Base-by-base conservation (phyloP, 1,140 invertebrate species). In the Drosophila mayri region DNA sequence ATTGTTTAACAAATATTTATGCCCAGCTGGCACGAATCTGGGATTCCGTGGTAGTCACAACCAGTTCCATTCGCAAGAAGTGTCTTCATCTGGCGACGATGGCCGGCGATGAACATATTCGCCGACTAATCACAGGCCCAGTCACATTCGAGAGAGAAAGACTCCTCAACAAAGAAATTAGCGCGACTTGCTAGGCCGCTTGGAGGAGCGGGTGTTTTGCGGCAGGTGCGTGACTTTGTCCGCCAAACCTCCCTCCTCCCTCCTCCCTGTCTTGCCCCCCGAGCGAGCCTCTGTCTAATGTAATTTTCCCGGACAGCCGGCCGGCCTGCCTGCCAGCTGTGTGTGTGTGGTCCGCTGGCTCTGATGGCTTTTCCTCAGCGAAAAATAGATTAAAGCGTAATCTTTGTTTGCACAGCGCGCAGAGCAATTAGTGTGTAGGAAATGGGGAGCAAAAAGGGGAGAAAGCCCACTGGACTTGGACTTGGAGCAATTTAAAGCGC, bases 311-410 rank as follows among this genome's bases (percentile, higher is more conserved):
- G 58, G 64, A 14, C 32, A 9, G 50, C 12, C 32, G 1, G 22
- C 25, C 25, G 4, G 18, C 18, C 4, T 4, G 49, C 28, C 3
- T 30, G 30, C 18, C 4, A 5, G 47, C 30, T 10, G n/a, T 11
- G 28, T 35, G 64, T 74, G 86, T 90, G 86, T 81, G 81, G 85
- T 90, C 78, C 59, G 64, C 61, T 50, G 62, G 54, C 61, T 55
- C 65, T 67, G 61, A 72, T 88, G 70, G 68, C 44, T 58, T 46
- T 71, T 59, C 50, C 66, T 49, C 25, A 37, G 50, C 55, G 85
- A 74, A 90, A 90, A 90, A 90, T 85, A 90, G 85, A 90, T 90
- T 90, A 90, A 90, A 90, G 85, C 75, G 81, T 90, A 90, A 90
- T 90, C 83, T 90, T 85, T 90, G 86, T 90, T 90, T 90, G 86